Base-by-base conservation (phyloP, 2,113 vertebrate genomes). In the Dipodomys ordii region DNA sequence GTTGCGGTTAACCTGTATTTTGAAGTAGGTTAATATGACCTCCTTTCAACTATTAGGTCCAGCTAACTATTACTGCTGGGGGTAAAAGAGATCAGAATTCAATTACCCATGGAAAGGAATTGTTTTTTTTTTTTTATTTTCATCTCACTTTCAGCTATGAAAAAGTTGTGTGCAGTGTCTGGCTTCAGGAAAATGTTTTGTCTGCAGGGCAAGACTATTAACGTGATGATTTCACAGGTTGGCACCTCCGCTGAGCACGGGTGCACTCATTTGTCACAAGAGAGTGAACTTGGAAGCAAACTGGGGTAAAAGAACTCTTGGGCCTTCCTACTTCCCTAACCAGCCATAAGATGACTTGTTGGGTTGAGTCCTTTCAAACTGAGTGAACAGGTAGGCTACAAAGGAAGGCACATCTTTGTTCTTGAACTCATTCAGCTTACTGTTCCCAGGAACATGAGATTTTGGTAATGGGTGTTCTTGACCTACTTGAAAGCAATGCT, bases 331-430 rank as follows among this genome's bases (percentile, higher is more conserved):
- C 9, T 30, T 92, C 23, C 35, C 79, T 71, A 5, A 6, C 57
- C 11, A 60, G 67, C 74, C 39, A n/a, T 81, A 77, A 1, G 20
- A n/a, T 83, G 67, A 53, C 57, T 82, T 82, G 69, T 82, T 89
- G 62, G 30, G 44, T 22, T 83, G 25, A 28, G 67, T 81, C 74
- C 53, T 92, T 88, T 93, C 16, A 53, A 1, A 65, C 23, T 27
- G 20, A 86, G 77, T n/a, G 74, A 53, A 82, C 65, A 76, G 73
- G 90, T 95, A 78, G 71, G 3, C n/a, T 16, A 1, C 1, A 81
- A 81, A 89, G 95, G 76, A 81, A 81, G 46, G 35, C 49, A 90
- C 22, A 60, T 90, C 85, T 95, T 92, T 95, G 72, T 93, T 77
- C 80, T 88, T 83, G 35, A 90, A 72, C 19, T 83, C 60, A 46